Percentiles rank a stretch among this genome's conserved stretches.
phyloP scores from a whole-genome alignment of 2,113 vertebrate species.

The Sardina pilchardus region DNA sequence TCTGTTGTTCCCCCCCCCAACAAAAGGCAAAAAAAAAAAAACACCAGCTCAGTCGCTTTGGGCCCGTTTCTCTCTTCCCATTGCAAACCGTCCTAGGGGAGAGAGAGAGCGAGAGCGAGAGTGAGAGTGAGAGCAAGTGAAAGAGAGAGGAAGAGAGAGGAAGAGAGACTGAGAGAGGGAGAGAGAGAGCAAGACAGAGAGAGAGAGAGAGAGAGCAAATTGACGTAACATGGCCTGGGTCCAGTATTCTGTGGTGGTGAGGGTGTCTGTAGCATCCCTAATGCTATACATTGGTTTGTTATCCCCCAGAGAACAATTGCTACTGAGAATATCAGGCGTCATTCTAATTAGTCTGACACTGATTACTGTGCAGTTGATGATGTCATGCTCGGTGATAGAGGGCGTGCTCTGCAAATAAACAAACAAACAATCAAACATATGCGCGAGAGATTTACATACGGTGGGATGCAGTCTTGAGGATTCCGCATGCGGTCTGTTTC shows the following conservation, averaged over 20 bases:
- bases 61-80: neutral
- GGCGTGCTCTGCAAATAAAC: neutral
- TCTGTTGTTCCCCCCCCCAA: neutral
- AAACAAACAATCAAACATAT: neutral
- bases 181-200: too few relatives aligned
- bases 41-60: neutral
- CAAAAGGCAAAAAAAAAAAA: neutral
- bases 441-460: neutral
- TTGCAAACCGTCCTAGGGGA: neutral
- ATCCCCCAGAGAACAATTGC: neutral
- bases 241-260: neutral
- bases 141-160: neutral
- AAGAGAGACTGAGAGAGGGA: too few relatives aligned
- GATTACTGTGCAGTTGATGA: conserved; percentile 15
- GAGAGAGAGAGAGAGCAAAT: neutral
- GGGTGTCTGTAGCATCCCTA: neutral
- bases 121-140: too few relatives aligned
- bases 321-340: neutral
- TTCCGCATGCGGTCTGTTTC: neutral
- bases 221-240: neutral
- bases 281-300: neutral
- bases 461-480: neutral
- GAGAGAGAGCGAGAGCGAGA: too few relatives aligned
- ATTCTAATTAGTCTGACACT: conserved; percentile 4
- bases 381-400: neutral